phyloP scores from a whole-genome alignment of 2,113 vertebrate species.

The Amphiprion percula region DNA sequence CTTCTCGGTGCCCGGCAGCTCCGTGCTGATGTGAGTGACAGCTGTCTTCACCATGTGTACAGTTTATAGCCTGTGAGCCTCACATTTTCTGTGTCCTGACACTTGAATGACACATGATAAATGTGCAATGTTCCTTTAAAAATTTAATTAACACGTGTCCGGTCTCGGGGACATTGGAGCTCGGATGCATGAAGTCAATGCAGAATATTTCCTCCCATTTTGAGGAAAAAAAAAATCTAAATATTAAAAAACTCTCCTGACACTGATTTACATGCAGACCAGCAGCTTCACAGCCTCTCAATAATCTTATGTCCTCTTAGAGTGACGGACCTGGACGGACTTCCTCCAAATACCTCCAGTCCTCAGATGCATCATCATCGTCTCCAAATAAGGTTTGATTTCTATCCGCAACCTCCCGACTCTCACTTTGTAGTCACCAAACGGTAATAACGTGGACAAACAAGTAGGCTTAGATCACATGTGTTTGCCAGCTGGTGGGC shows the following conservation, averaged over 20 bases:
- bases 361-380: not conserved
- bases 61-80: conserved; percentile 22
- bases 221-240: not conserved
- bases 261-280: conserved; percentile 3
- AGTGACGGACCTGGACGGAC: not conserved
- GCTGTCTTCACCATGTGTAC: conserved; percentile 32
- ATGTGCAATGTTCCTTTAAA: conserved; percentile 35
- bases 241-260: not conserved
- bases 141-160: conserved; percentile 32
- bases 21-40: conserved; percentile 45
- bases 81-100: conserved; percentile 19
- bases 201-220: not conserved
- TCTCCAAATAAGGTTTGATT: not conserved
- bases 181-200: not conserved
- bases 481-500: not conserved
- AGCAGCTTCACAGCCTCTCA: not conserved
- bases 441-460: conserved; percentile 23
- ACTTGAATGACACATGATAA: conserved; percentile 44
- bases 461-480: not conserved
- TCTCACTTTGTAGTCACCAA: conserved; percentile 11
- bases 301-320: not conserved
- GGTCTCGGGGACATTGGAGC: not conserved
- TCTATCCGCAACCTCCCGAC: not conserved
- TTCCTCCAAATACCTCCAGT: not conserved
- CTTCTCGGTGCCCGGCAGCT: conserved; percentile 19